A percentile compares a stretch with the other conserved stretches of the same genome.
Conservation (phyloP, 2,113 vertebrate species). For the Eurystomus gularis region DNA sequence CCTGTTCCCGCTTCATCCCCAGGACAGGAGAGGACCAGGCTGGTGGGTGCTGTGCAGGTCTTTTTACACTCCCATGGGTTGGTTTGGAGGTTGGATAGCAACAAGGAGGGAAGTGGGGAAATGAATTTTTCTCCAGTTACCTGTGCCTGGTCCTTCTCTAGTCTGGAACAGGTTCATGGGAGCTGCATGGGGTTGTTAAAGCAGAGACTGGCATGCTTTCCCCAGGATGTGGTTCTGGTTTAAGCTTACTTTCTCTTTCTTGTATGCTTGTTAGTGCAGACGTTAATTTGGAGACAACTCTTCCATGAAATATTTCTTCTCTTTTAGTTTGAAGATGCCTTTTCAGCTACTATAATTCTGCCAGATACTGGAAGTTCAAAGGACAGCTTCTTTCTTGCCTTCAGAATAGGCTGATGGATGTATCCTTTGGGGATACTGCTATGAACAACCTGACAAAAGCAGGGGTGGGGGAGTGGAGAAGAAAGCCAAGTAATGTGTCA, state of each 20-base stretch:
- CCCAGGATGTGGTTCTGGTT: neutral
- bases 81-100: neutral
- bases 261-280: neutral
- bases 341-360: neutral
- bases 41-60: neutral
- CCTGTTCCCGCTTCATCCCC: neutral
- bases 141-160: neutral
- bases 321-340: neutral
- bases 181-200: neutral
- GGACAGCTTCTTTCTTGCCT: neutral
- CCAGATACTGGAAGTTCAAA: neutral
- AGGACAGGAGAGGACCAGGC: neutral
- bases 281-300: neutral
- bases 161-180: neutral
- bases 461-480: neutral
- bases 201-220: neutral
- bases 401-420: neutral
- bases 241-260: neutral
- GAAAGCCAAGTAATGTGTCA: neutral
- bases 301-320: neutral
- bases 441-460: neutral
- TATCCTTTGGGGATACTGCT: neutral
- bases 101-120: neutral
- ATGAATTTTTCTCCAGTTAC: neutral
- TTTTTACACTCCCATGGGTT: rapidly evolving